Base-by-base conservation (phyloP, 2,888 invertebrate species). In the Syrista parreyssii region DNA sequence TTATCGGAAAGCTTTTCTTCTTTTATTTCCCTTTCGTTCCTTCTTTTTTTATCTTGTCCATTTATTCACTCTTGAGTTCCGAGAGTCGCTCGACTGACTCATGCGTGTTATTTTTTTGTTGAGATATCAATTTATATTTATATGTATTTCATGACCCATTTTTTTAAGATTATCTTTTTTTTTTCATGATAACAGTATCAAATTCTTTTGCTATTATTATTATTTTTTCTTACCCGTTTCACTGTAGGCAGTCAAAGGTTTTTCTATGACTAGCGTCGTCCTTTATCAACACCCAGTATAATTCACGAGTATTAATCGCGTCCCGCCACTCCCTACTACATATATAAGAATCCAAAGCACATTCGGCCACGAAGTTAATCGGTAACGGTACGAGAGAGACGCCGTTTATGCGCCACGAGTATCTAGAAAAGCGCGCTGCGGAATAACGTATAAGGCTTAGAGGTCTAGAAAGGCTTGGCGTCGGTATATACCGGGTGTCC, bases 401-500 rank as follows among this genome's bases (percentile, higher is more conserved):
- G 33, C 35, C 73, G 81, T 82, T 83, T 85, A 83, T 79, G 84
- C 84, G 81, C 75, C 75, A 74, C 79, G 81, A 75, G 82, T 86
- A 81, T 82, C 79, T 84, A 82, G 84, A 84, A 84, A 85, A 85
- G 82, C 81, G 78, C 81, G 81, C 69, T 81, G 81, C 77, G 72
- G 85, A 87, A 88, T 88, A 87, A 84, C 83, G 84, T 83, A 86
- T 81, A 83, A 85, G 83, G 79, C 75, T 77, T 79, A 75, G 75
- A 79, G 68, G 73, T 77, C 71, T 71, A 15, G 71, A 32, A 31
- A 32, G 71, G 33, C 71, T 71, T 55, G 40, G 31, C 33, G 31
- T 71, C 15, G 30, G 31, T 15, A 30, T 23, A 23, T 71, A 71
- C 71, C 71, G 71, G 71, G 71, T 71, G 71, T 30, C 71, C 71